Evolutionary conservation across 2,797 vertebrate species (phyloP).

Genomic region (Anguilla anguilla): DNA sequence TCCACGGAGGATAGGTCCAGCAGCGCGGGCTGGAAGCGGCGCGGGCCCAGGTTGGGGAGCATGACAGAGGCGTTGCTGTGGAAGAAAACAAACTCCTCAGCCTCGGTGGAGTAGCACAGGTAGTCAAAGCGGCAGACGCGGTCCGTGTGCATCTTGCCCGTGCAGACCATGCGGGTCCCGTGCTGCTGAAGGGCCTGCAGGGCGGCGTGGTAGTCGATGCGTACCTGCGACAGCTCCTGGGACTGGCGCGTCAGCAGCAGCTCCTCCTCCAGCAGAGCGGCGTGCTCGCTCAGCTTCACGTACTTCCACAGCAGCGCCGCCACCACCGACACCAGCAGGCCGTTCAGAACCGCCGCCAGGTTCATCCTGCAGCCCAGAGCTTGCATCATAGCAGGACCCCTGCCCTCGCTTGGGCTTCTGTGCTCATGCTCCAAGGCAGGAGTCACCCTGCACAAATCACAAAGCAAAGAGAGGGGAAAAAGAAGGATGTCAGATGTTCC

Average conservation of each 20-base stretch:
- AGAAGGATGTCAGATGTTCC: slow-evolving; percentile 24
- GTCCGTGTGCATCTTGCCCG: slow-evolving; percentile 94
- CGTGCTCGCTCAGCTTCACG: slow-evolving; percentile 82
- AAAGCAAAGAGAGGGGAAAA: slow-evolving; percentile 40
- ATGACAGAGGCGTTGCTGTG: slow-evolving; percentile 91
- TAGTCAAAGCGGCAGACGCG: slow-evolving; percentile 94
- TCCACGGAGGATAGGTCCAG: slow-evolving; percentile 95
- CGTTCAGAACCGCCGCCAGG: slow-evolving; percentile 86
- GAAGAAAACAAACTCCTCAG: slow-evolving; percentile 95
- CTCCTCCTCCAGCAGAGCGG: slow-evolving; percentile 84
- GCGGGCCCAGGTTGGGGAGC: slow-evolving; percentile 91
- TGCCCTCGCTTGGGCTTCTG: slow-evolving; percentile 42
- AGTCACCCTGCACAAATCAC: slow-evolving; percentile 46
- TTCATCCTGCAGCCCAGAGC: slow-evolving; percentile 85
- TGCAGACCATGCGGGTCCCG: slow-evolving; percentile 95
- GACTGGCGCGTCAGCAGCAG: slow-evolving; percentile 80
- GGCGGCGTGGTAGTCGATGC: slow-evolving; percentile 88
- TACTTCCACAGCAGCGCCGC: slow-evolving; percentile 96
- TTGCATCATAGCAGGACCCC: slow-evolving; percentile 66
- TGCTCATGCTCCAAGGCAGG: slow-evolving; percentile 57
- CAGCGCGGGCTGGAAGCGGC: slow-evolving; percentile 93
- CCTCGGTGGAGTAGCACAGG: slow-evolving; percentile 92
- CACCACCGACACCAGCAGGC: slow-evolving; percentile 87
- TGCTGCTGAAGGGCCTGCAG: slow-evolving; percentile 86
- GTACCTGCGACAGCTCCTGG: slow-evolving; percentile 79